Evolutionary conservation across 2,888 invertebrate species (phyloP).

Genomic region (Linnaemya vulpina): DNA sequence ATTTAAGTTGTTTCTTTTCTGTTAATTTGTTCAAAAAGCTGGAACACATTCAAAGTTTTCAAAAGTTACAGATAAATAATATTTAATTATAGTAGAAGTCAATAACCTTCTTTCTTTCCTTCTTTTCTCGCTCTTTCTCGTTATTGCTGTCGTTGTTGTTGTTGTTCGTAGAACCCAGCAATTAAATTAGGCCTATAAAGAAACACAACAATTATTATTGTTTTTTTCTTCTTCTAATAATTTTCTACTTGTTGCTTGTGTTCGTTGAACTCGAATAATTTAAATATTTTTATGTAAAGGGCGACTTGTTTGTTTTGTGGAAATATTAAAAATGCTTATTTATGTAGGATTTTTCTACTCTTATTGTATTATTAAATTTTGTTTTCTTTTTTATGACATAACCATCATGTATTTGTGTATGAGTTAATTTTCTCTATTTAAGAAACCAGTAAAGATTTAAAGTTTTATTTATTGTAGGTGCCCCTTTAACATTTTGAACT

Average conservation of each 20-base stretch:
- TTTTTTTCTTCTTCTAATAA: background rate
- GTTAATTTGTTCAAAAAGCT: constrained; percentile 1
- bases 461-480: no score
- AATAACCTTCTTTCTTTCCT: constrained; percentile 51
- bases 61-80: constrained; percentile 19
- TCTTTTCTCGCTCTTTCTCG: no score
- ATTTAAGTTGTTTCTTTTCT: background rate
- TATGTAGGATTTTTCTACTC: no score
- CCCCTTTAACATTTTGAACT: no score
- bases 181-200: constrained; percentile 52
- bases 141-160: constrained; percentile 5
- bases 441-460: no score
- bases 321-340: background rate
- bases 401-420: no score
- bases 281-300: constrained; percentile 5
- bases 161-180: constrained; percentile 37
- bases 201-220: constrained; percentile 6
- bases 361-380: background rate
- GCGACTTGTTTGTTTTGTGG: background rate
- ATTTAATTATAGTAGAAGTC: constrained; percentile 36
- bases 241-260: constrained; percentile 32
- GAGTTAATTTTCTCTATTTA: no score
- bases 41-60: background rate
- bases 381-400: background rate
- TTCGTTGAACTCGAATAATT: constrained; percentile 40